Evolutionary conservation across 92 coral and sea anemone species (phyloP).

Genomic region (Parazoanthus atlanticus): DNA sequence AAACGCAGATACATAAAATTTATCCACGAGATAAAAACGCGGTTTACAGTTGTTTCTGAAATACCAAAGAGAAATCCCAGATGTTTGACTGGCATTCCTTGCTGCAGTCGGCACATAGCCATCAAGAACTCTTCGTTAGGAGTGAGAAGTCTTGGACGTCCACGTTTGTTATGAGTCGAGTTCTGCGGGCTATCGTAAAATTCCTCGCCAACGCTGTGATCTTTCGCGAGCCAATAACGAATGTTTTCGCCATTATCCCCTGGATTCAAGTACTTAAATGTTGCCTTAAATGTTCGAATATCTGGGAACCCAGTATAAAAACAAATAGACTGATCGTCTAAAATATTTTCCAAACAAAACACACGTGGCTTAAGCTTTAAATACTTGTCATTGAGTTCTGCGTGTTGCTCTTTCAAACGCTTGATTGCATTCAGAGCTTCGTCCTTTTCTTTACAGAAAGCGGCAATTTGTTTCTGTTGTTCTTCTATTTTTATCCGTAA

Average conservation of each 20-base stretch:
- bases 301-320: conserved; percentile 24
- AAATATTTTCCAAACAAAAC: conserved; percentile 33
- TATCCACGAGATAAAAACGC: conserved; percentile 43
- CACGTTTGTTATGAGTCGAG: conserved; percentile 30
- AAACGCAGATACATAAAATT: conserved; percentile 42
- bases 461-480: conserved; percentile 34
- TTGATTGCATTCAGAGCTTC: conserved; percentile 33
- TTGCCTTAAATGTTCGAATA: background rate
- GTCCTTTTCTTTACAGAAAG: conserved; percentile 34
- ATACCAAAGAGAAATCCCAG: conserved; percentile 36
- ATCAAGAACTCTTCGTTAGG: conserved; percentile 46
- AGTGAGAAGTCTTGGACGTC: conserved; percentile 41
- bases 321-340: background rate
- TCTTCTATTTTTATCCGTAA: conserved; percentile 13
- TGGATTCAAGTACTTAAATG: background rate
- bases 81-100: conserved; percentile 22
- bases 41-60: conserved; percentile 25
- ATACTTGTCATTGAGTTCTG: conserved; percentile 37
- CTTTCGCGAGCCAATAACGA: conserved; percentile 2
- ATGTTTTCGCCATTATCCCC: conserved; percentile 16
- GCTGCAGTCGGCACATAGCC: conserved; percentile 37
- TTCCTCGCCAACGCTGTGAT: background rate
- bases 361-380: conserved; percentile 38
- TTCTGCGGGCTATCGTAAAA: background rate
- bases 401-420: conserved; percentile 20